These are phyloP conservation scores for Dicyrtomina minuta DNA, from an alignment of 2,888 invertebrate genomes.

Conservation along the genomic window DNA sequence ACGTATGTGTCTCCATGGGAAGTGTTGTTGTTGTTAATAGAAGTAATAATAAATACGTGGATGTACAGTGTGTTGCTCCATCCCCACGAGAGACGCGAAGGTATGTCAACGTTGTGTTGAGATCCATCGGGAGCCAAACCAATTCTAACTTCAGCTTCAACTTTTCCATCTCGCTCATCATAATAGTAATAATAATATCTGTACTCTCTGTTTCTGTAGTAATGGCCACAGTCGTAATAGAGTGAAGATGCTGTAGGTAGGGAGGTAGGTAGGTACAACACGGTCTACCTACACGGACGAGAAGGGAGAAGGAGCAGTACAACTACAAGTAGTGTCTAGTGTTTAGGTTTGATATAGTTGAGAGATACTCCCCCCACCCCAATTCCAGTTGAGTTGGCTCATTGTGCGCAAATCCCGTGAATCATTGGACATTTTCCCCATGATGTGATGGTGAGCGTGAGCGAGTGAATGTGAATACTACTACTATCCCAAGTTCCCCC, in stretches of 20 bases:
- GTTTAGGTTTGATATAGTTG: slow-evolving; percentile 13
- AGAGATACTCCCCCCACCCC: slow-evolving; percentile 27
- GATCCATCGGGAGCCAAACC: too few species aligned
- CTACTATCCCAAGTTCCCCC: slow-evolving; percentile 22
- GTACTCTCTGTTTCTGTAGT: background rate
- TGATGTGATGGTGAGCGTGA: slow-evolving; percentile 28
- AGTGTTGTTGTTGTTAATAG: too few species aligned
- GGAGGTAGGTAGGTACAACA: background rate
- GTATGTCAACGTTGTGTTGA: too few species aligned
- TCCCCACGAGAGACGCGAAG: too few species aligned
- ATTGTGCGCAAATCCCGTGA: slow-evolving; percentile 44
- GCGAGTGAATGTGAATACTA: slow-evolving; percentile 26
- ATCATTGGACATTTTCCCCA: slow-evolving; percentile 42
- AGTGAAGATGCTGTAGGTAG: too few species aligned
- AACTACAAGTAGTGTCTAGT: background rate
- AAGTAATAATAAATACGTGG: too few species aligned
- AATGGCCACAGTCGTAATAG: too few species aligned
- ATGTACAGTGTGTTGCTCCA: too few species aligned
- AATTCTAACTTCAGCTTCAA: too few species aligned
- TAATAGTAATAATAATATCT: slow-evolving; percentile 1
- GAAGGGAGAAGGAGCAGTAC: background rate
- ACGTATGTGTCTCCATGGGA: too few species aligned
- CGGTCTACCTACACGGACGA: background rate
- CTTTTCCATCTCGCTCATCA: too few species aligned
- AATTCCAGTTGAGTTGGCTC: slow-evolving; percentile 39